These are phyloP conservation scores for Pelodytes ibericus DNA, from an alignment of 2,797 vertebrate genomes.

Conservation along the genomic window DNA sequence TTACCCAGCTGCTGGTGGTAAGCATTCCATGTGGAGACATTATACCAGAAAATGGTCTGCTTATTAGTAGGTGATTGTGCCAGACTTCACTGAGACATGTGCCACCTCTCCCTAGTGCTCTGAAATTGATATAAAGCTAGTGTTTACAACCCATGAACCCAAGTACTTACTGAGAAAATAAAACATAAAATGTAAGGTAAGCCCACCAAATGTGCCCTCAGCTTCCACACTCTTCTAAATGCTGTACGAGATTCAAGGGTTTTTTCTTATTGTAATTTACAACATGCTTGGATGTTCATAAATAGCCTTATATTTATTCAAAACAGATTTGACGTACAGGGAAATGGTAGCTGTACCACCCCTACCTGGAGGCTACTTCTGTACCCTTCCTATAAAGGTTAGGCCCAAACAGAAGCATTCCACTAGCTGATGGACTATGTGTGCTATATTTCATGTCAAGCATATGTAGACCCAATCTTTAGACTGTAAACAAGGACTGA, in stretches of 20 bases:
- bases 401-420: no score
- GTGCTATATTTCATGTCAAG: no score
- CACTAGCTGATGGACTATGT: no score
- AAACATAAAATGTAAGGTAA: not conserved
- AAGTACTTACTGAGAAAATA: constrained; percentile 14
- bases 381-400: no score
- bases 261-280: no score
- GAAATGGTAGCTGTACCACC: no score
- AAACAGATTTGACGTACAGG: no score
- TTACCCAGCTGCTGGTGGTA: constrained; percentile 8
- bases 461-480: no score
- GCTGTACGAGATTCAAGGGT: not conserved
- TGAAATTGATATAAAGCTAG: constrained; percentile 2
- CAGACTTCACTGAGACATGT: not conserved
- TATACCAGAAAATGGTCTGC: not conserved
- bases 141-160: constrained; percentile 19
- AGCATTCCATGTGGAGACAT: constrained; percentile 9
- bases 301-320: no score
- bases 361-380: no score
- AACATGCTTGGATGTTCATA: no score
- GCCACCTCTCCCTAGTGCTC: constrained; percentile 7
- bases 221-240: not conserved
- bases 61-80: not conserved
- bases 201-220: not conserved
- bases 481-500: no score